These are phyloP conservation scores for Achroia grisella DNA, from an alignment of 1,140 invertebrate species.

Conservation along the genomic window DNA sequence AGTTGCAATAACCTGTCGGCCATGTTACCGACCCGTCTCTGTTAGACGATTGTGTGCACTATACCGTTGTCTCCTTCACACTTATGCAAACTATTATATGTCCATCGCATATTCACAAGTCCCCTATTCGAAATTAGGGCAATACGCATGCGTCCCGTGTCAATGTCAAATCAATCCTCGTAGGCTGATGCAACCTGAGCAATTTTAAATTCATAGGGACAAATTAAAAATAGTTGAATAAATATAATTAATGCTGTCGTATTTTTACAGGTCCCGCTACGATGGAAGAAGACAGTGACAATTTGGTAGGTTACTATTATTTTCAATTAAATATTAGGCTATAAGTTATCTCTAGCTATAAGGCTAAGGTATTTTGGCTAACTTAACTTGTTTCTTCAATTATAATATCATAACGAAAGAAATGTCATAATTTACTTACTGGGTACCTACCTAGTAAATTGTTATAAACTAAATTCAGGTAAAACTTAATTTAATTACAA, in stretches of 20 bases:
- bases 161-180: slow-evolving; percentile 71
- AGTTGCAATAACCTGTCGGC: slow-evolving; percentile 54
- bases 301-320: too few relatives aligned
- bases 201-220: slow-evolving; percentile 25
- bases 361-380: too few relatives aligned
- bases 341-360: too few relatives aligned
- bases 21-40: slow-evolving; percentile 51
- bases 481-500: too few relatives aligned
- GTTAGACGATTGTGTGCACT: slow-evolving; percentile 18
- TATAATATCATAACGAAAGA: too few relatives aligned
- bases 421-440: too few relatives aligned
- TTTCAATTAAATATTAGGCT: too few relatives aligned
- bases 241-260: slow-evolving; percentile 18
- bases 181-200: slow-evolving; percentile 61
- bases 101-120: slow-evolving; percentile 24
- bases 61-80: slow-evolving; percentile 27
- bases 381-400: too few relatives aligned
- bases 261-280: slow-evolving; percentile 15
- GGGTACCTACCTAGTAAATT: too few relatives aligned
- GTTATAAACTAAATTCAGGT: too few relatives aligned
- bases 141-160: slow-evolving; percentile 65
- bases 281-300: too few relatives aligned
- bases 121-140: slow-evolving; percentile 53
- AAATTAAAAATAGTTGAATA: slow-evolving; percentile 15
- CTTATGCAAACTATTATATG: slow-evolving; percentile 11